Base-by-base conservation (phyloP, 1,140 invertebrate genomes). In the Trichomalopsis sarcophagae region DNA sequence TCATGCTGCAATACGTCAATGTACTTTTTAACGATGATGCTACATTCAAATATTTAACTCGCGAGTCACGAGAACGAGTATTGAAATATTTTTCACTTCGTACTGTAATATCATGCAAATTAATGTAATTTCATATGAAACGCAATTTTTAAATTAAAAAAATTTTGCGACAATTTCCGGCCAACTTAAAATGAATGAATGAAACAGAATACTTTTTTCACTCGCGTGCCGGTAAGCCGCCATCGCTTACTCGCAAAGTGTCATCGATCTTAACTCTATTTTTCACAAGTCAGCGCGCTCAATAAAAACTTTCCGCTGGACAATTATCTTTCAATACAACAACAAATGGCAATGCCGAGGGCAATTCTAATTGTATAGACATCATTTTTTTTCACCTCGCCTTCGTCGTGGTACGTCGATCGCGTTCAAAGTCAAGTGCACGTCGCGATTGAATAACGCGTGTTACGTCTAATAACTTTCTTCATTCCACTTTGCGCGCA, bases 401-500 rank as follows among this genome's bases (percentile, higher is more conserved):
- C 14, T 62, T 21, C 21, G 17, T 62, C 3, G 27, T 23, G 36
- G 76, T 62, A 66, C 55, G 27, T 11, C 82, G n/a, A 36, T 47
- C 47, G 27, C 66, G 68, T 9, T 84, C 68, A 84, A 84, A 74
- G 47, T 84, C 83, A 84, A 84, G 83, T 84, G 69, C 77, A 6
- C 27, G 21, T 68, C 62, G 14, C 75, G 50, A 66, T 83, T 82
- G 81, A 75, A 75, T 75, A 82, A 77, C 75, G 44, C 75, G 17
- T 36, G 14, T 40, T 69, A 27, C 73, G 50, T 55, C 23, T 62
- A 66, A n/a, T 14, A 66, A 33, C 68, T 69, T 23, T 27, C 27
- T 69, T 81, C 4, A 10, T 71, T 33, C 23, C 21, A 2, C 33
- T 71, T 33, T 69, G 30, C 27, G 6, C 30, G 13, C 23, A 9